A percentile compares a stretch with the other conserved stretches of the same genome.
phyloP scores from a whole-genome alignment of 2,113 vertebrate genomes.

The Chaetura pelagica region DNA sequence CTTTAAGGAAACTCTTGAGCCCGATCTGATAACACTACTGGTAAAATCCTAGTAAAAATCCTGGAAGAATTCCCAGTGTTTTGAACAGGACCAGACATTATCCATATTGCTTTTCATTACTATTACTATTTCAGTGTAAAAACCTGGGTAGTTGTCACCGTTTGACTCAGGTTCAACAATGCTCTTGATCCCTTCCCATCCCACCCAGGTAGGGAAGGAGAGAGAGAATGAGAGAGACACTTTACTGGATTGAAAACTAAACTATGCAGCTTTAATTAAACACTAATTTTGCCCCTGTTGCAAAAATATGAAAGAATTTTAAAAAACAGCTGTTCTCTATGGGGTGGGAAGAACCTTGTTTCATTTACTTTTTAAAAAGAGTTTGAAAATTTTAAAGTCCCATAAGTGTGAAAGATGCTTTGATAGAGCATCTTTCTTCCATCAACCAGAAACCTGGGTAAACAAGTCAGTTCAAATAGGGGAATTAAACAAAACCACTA shows the following conservation, averaged over 20 bases:
- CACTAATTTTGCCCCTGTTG: background rate
- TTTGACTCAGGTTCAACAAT: background rate
- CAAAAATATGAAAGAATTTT: background rate
- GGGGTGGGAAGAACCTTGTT: background rate
- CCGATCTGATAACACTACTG: background rate
- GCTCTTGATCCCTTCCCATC: no score
- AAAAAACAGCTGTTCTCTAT: background rate
- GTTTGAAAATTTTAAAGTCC: background rate
- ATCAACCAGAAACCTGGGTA: background rate
- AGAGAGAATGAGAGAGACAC: no score
- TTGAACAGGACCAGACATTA: background rate
- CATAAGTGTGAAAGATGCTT: background rate
- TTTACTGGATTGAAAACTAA: no score
- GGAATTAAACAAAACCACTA: background rate
- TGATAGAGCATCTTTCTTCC: background rate
- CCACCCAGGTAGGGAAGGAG: no score
- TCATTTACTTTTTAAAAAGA: background rate
- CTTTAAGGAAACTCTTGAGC: background rate
- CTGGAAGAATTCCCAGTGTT: slow-evolving; percentile 3
- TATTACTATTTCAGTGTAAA: background rate
- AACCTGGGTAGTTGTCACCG: background rate
- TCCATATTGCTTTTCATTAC: background rate
- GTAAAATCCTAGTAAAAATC: background rate
- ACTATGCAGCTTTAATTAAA: no score
- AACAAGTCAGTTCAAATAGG: background rate